These are phyloP conservation scores for Rhagoletis zephyria DNA, from an alignment of 1,140 invertebrate species.

Conservation along the genomic window DNA sequence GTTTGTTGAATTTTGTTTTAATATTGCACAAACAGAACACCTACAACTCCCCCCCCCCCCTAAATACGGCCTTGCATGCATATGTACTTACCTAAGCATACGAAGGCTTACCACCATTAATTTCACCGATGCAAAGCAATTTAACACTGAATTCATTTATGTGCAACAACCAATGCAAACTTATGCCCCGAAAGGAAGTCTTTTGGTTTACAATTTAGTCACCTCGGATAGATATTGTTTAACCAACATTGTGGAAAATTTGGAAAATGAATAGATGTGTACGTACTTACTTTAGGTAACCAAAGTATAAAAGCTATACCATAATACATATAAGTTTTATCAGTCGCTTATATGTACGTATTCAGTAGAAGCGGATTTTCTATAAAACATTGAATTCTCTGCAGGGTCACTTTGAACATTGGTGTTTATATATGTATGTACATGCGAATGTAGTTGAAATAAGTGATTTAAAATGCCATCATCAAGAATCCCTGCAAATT, in stretches of 20 bases:
- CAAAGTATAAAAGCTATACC: neutral
- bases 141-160: neutral
- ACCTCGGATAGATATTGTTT: too few relatives aligned
- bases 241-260: too few relatives aligned
- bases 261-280: too few relatives aligned
- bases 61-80: neutral
- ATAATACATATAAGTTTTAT: neutral
- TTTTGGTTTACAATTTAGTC: too few relatives aligned
- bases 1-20: too few relatives aligned
- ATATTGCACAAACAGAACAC: too few relatives aligned
- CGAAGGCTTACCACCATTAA: neutral
- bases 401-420: neutral
- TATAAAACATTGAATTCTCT: too few relatives aligned
- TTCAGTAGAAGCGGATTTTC: too few relatives aligned
- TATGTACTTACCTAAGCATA: neutral
- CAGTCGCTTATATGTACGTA: too few relatives aligned
- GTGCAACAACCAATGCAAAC: neutral
- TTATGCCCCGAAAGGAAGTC: neutral
- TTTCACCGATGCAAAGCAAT: neutral
- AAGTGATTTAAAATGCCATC: conserved; percentile 2
- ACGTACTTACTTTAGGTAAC: too few relatives aligned
- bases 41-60: too few relatives aligned
- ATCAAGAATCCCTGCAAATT: neutral
- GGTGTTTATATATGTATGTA: neutral
- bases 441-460: neutral